These are phyloP conservation scores for Melanotaenia maccullochi DNA, from an alignment of 2,797 vertebrate species.

Conservation along the genomic window DNA sequence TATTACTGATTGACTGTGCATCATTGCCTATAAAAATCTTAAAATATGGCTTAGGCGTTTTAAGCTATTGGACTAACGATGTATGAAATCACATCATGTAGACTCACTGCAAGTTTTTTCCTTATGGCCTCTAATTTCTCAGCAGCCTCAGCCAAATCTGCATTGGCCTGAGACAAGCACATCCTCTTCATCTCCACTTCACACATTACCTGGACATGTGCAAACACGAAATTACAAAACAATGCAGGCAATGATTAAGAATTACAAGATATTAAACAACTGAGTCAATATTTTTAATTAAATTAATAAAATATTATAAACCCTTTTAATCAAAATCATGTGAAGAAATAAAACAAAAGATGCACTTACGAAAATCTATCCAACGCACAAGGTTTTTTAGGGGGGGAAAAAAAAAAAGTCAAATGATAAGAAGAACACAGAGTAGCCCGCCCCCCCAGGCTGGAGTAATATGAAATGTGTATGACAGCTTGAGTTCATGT, in stretches of 20 bases:
- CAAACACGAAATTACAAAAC: neutral
- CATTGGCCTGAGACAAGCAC: conserved; percentile 82
- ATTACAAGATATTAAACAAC: neutral
- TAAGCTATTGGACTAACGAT: no score
- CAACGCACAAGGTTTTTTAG: conserved; percentile 62
- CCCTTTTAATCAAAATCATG: neutral
- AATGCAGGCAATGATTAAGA: neutral
- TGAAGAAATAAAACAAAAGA: neutral
- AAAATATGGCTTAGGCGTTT: no score
- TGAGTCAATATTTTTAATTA: neutral
- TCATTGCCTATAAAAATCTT: no score
- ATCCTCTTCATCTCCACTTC: conserved; percentile 84
- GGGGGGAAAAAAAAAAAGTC: conserved; percentile 60
- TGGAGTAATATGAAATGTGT: neutral
- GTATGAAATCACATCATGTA: neutral
- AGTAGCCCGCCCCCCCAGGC: neutral
- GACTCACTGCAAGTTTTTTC: conserved; percentile 82
- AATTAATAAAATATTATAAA: neutral
- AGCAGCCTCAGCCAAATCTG: conserved; percentile 82
- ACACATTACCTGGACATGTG: conserved; percentile 72
- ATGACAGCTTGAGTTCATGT: conserved; percentile 1
- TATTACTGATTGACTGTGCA: no score
- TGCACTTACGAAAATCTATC: conserved; percentile 87
- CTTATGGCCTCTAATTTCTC: conserved; percentile 83
- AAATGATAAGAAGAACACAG: conserved; percentile 21